These are phyloP conservation scores for Dendrocincla fuliginosa DNA, from an alignment of 2,797 vertebrate species.

Conservation along the genomic window DNA sequence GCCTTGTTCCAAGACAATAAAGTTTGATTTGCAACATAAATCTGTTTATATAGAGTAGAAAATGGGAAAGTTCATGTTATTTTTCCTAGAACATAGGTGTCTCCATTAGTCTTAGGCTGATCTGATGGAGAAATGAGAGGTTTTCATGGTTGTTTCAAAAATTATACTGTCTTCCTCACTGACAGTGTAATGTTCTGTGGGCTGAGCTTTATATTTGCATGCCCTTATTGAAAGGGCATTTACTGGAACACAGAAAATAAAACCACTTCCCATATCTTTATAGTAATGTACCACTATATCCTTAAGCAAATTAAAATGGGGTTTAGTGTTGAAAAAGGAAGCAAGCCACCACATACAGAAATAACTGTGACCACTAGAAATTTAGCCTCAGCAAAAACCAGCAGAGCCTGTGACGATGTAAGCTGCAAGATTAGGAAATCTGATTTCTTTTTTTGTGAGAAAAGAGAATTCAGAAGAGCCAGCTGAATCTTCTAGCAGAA, in stretches of 20 bases:
- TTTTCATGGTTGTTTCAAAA: background rate
- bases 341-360: background rate
- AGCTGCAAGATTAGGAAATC: background rate
- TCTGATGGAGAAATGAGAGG: background rate
- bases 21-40: background rate
- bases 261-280: background rate
- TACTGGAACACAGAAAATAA: conserved; percentile 23
- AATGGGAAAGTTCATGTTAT: background rate
- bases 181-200: background rate
- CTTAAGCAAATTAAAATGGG: background rate
- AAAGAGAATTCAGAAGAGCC: background rate
- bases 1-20: background rate
- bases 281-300: background rate
- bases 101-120: background rate
- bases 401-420: background rate
- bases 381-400: background rate
- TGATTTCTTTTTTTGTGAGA: background rate
- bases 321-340: conserved; percentile 24
- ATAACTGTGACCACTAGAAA: background rate
- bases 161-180: background rate
- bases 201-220: background rate
- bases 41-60: background rate
- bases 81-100: background rate
- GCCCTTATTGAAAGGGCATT: background rate
- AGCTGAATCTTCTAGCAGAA: background rate